These are phyloP conservation scores for Fragum fragum DNA, from an alignment of 2,888 invertebrate species.

Conservation along the genomic window DNA sequence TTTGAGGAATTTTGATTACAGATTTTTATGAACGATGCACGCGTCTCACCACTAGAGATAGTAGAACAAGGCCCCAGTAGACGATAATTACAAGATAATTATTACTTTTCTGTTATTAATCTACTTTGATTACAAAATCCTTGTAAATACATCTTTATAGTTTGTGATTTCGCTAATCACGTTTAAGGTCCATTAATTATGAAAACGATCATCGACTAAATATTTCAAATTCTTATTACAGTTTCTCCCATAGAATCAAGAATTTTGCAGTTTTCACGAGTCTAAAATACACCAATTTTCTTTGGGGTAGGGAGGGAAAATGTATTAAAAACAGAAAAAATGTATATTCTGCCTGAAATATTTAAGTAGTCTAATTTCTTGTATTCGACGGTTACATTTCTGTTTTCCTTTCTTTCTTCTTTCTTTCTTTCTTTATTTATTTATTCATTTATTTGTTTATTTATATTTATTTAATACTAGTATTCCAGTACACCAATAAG, in stretches of 20 bases:
- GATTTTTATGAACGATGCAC: slow-evolving; percentile 2
- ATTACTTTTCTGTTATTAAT: slow-evolving; percentile 1
- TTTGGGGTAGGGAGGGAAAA: too few species aligned
- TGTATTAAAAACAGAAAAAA: too few species aligned
- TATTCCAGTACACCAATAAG: too few species aligned
- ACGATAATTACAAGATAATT: background rate
- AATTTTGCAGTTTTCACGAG: too few species aligned
- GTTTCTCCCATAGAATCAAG: background rate
- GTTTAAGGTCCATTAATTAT: background rate
- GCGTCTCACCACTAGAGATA: background rate
- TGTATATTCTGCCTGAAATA: too few species aligned
- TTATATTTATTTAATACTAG: too few species aligned
- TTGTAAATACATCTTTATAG: background rate
- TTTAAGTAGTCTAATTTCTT: too few species aligned
- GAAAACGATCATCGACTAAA: background rate
- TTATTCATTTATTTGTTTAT: too few species aligned
- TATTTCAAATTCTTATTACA: background rate
- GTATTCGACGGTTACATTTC: too few species aligned
- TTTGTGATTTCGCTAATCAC: background rate
- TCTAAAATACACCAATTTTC: too few species aligned
- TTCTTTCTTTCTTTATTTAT: too few species aligned
- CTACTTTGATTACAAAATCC: background rate
- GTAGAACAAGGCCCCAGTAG: background rate
- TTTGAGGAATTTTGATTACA: slow-evolving; percentile 22
- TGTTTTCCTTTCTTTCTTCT: too few species aligned